phyloP scores from a whole-genome alignment of 2,888 invertebrate genomes.

The Mythimna vitellina region DNA sequence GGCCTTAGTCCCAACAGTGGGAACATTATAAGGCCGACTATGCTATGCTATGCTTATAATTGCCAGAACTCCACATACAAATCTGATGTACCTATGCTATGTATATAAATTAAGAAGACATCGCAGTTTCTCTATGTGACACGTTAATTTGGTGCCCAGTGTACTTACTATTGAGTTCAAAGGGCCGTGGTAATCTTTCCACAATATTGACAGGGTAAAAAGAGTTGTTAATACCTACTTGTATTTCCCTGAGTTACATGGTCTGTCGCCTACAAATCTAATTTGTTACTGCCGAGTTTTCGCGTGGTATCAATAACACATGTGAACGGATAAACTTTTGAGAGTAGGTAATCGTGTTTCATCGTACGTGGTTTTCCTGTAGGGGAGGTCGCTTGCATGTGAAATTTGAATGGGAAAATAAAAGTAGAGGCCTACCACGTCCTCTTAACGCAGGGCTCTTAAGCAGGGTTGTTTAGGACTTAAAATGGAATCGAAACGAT shows the following conservation, averaged over 20 bases:
- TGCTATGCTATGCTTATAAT: too few species aligned
- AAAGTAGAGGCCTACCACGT: not conserved
- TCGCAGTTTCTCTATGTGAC: too few species aligned
- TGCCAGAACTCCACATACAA: too few species aligned
- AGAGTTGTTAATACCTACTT: not conserved
- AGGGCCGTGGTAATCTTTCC: slow-evolving; percentile 8
- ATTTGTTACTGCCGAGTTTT: slow-evolving; percentile 18
- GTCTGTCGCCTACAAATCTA: slow-evolving; percentile 6
- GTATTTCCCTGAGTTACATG: slow-evolving; percentile 15
- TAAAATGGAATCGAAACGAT: too few species aligned
- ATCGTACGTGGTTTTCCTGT: slow-evolving; percentile 2
- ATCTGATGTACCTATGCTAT: too few species aligned
- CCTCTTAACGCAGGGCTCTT: too few species aligned
- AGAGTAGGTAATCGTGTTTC: slow-evolving; percentile 17
- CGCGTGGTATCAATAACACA: slow-evolving; percentile 18
- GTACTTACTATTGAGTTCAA: slow-evolving; percentile 5
- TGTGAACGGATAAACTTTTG: slow-evolving; percentile 4
- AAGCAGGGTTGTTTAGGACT: too few species aligned
- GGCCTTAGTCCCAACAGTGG: too few species aligned
- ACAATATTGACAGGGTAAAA: slow-evolving; percentile 9
- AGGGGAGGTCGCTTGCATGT: not conserved
- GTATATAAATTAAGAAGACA: too few species aligned
- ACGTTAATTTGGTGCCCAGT: too few species aligned
- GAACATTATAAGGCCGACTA: too few species aligned
- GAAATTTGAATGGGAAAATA: not conserved